These are phyloP conservation scores for Heliconius eleuchia DNA, from an alignment of 1,140 invertebrate genomes.

Conservation along the genomic window DNA sequence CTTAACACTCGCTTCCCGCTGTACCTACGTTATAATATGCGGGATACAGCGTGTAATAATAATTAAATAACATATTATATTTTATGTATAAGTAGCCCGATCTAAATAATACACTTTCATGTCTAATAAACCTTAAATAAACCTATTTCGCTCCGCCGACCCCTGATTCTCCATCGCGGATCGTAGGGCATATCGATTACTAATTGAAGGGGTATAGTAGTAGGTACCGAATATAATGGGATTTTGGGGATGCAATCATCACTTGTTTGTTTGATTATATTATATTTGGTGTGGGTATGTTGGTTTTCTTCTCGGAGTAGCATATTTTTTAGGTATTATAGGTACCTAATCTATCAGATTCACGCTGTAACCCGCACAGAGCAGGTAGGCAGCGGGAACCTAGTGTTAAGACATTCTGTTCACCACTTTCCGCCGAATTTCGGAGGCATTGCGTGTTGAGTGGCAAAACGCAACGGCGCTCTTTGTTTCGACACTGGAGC, in stretches of 20 bases:
- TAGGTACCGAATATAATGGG: background rate
- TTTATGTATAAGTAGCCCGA: background rate
- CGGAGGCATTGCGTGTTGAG: too few relatives aligned
- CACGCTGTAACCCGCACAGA: too few relatives aligned
- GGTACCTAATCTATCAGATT: too few relatives aligned
- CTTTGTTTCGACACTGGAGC: too few relatives aligned
- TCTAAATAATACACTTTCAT: background rate
- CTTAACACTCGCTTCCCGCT: background rate
- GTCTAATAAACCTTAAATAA: slow-evolving; percentile 5
- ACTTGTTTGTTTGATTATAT: background rate
- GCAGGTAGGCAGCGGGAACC: too few relatives aligned
- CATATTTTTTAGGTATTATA: too few relatives aligned
- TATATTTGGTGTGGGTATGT: background rate
- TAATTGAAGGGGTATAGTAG: background rate
- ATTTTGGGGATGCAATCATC: slow-evolving; percentile 6
- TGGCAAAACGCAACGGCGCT: too few relatives aligned
- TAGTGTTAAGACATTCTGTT: too few relatives aligned
- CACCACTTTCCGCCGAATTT: too few relatives aligned
- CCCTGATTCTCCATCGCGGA: background rate
- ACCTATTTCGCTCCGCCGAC: background rate
- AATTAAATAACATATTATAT: background rate
- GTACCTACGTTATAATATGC: background rate
- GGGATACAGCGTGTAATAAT: background rate
- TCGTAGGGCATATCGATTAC: slow-evolving; percentile 1
- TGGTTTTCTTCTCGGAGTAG: background rate